Evolutionary conservation across 1,140 invertebrate genomes (phyloP), one percentile per base, ranked within the genome.

Genomic region (Scaptomyza pallida): DNA sequence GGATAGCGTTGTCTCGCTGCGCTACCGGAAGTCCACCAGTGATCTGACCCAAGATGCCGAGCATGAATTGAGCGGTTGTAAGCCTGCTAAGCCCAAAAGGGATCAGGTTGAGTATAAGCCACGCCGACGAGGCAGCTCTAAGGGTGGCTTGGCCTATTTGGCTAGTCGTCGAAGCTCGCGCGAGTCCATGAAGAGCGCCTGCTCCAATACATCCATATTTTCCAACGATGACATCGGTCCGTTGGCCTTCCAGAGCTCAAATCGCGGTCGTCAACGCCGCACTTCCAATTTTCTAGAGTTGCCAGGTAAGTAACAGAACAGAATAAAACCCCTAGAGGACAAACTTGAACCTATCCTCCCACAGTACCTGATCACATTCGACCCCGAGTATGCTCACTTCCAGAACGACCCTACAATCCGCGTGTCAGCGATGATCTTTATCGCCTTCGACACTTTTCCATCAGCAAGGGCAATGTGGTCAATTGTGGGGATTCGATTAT

Each of bases 401-500:
- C 96, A 0, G 96, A 97, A 91, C 95, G 96, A 89, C 93, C 94
- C 0, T 96, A 96, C 92, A 97, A 97, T 92, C 96, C 96, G 8
- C 92, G 96, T 12, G 93, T 94, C 12, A 95, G 95, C 9, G 95
- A 96, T 75, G 96, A 97, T 91, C 93, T 97, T 37, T 97, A 98
- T 92, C 93, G 97, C 41, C 94, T 98, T 33, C 92, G 97, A 0
- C 97, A 96, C 45, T 98, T 98, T 93, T 96, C 95, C 81, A 97
- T 97, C 73, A 96, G 95, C 73, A 97, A 97, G 90, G 95, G 95
- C 1, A 93, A 94, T 9, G 95, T 98, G 19, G 95, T 98, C 52
- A 98, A 98, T 93, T 95, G 96, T 65, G 97, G 97, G 0, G 97
- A 98, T 92, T 96, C 95, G 37, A 96, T 97, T 70, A 97, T 97